Base-by-base conservation (phyloP, 2,888 invertebrate genomes). In the Euphydryas editha region DNA sequence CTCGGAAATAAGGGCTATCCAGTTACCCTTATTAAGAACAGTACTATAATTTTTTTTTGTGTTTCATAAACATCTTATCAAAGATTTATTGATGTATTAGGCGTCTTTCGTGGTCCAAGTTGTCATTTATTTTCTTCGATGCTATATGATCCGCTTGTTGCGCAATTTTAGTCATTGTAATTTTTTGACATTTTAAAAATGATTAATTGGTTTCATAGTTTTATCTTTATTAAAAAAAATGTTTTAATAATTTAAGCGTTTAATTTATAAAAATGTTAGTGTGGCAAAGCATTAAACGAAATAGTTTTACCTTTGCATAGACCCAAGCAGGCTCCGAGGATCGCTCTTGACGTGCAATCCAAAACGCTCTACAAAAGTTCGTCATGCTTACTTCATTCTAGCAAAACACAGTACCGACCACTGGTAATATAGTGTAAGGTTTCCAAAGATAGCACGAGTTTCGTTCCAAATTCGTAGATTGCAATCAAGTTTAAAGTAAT, bases 331-430 rank as follows among this genome's bases (percentile, higher is more conserved):
- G 85, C 84, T 83, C 78, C 56, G 77, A 85, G 83, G 81, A 85
- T 83, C 84, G 84, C 83, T 83, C 86, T 90, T 89, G 89, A 90
- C 89, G 88, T 78, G 81, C 80, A 80, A 81, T 82, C 81, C 78
- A 83, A 86, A 87, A 84, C 81, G 80, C 71, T 74, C 78, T 82
- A 87, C 84, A 85, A 85, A 85, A 82, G 82, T 76, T 72, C 67
- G 72, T 75, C 73, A 70, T 74, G 69, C 68, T 71, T 76, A 75
- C 76, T 75, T 72, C 75, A 72, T 68, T 68, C 67, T 68, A 69
- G 67, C 69, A 65, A 74, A 75, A 75, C 73, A 73, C 73, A 72
- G 72, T 73, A 64, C 74, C 64, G 79, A 78, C 70, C 67, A 63
- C 66, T 68, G 65, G 65, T 69, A 63, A 67, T 62, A 71, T 60